These are phyloP conservation scores for Coccyzus lansbergi DNA, from an alignment of 2,797 vertebrate species.

Conservation along the genomic window DNA sequence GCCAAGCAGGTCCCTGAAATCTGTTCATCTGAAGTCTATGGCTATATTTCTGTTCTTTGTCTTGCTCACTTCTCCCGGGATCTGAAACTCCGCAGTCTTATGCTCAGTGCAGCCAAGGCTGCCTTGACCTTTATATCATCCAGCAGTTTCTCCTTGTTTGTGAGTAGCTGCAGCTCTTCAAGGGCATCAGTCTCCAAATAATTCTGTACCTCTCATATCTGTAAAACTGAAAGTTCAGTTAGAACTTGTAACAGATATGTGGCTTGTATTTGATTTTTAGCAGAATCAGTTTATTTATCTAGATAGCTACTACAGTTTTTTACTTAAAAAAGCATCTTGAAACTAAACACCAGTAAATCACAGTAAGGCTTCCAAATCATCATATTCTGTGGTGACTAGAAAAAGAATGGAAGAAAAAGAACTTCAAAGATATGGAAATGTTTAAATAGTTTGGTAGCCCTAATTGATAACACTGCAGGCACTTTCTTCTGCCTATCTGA, in stretches of 20 bases:
- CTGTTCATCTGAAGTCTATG: constrained; percentile 29
- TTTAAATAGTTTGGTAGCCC: background rate
- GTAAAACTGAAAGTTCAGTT: background rate
- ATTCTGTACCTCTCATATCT: background rate
- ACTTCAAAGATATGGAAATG: background rate
- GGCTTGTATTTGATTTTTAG: background rate
- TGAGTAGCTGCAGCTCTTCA: background rate
- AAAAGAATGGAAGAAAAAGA: background rate
- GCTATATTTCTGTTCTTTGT: constrained; percentile 22
- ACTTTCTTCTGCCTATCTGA: background rate
- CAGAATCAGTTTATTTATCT: background rate
- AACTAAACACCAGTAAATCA: background rate
- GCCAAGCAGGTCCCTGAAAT: constrained; percentile 31
- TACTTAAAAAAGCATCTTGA: background rate
- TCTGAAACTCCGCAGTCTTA: background rate
- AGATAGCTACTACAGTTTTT: background rate
- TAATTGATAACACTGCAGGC: background rate
- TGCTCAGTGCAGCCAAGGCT: background rate
- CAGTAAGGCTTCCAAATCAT: background rate
- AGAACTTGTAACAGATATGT: background rate
- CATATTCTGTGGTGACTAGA: background rate
- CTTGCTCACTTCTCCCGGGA: background rate
- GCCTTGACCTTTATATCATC: background rate
- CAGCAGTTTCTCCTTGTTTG: background rate
- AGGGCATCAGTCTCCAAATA: background rate